Percentiles rank a stretch among this genome's conserved stretches.
phyloP scores from a whole-genome alignment of 2,113 vertebrate genomes.

The Dromaius novaehollandiae region DNA sequence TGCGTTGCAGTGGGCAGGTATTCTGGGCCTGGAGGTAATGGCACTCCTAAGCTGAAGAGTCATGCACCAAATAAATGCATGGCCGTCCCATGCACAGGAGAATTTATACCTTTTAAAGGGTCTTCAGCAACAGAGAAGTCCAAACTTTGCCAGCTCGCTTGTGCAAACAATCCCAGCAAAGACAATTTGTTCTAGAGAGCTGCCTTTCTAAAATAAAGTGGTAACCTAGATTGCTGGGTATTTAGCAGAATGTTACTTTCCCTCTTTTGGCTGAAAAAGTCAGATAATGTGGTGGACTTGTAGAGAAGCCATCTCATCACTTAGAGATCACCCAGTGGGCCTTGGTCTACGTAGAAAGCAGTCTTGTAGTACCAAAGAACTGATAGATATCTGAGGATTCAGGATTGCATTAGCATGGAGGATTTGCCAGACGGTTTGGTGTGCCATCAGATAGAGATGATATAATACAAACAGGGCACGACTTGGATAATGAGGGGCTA shows the following conservation, averaged over 20 bases:
- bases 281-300: background rate
- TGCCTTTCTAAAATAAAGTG: background rate
- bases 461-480: constrained; percentile 64
- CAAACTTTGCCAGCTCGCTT: background rate
- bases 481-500: constrained; percentile 61
- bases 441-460: constrained; percentile 28
- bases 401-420: background rate
- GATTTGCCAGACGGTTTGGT: constrained; percentile 5
- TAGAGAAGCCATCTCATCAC: background rate
- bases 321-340: background rate
- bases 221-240: background rate
- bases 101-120: background rate
- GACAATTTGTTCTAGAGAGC: background rate
- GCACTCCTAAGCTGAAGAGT: background rate
- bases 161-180: background rate
- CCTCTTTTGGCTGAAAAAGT: background rate
- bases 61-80: background rate
- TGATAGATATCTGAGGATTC: background rate
- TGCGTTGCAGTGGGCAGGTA: background rate
- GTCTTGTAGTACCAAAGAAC: background rate
- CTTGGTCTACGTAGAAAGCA: background rate
- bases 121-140: background rate
- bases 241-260: background rate
- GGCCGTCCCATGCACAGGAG: background rate
- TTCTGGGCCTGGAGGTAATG: background rate